Evolutionary conservation across 2,797 vertebrate species (phyloP), one percentile per base, ranked within the genome.

Genomic region (Sternarchorhynchus goeldii): DNA sequence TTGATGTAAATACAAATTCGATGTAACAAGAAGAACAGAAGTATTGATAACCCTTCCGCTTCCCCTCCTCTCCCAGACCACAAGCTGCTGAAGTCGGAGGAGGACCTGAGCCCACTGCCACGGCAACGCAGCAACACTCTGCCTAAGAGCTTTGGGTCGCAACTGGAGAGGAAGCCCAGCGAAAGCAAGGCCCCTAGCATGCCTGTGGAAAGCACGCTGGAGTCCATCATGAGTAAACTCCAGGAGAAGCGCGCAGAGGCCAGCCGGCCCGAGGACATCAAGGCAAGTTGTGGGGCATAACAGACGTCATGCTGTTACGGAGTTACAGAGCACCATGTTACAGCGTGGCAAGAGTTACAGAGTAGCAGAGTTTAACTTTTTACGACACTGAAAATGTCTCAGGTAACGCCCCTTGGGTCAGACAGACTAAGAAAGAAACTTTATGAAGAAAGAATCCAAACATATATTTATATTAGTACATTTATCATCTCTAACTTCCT

Each of bases 91-190:
- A 94, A 96, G 83, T 96, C 97, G 0, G 97, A 99, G 77, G 97
- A 99, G 63, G 95, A 97, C 82, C 89, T 97, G 55, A 93, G 92
- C 0, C 96, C 97, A 8, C 89, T 94, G 82, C 94, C 94, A 77
- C 95, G 97, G 25, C 98, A 98, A 84, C 94, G 98, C 81, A 99
- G 98, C 90, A 97, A 99, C 89, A 99, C 98, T 0, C 95, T 99
- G 62, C 97, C 98, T 74, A 98, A 95, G 89, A 99, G 98, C 89
- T 99, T 99, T 0, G 97, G 98, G 79, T 99, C 98, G 50, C 96
- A 97, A 79, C 93, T 99, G 5, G 97, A 99, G 81, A 97, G 95
- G 89, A 97, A 97, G 0, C 91, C 95, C 5, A 81, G 87, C 62
- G 89, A 93, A 18, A 95, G 98, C 76, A 97, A 96, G 88, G 90